Conservation (phyloP, 2,113 vertebrate species). For the Boleophthalmus pectinirostris region DNA sequence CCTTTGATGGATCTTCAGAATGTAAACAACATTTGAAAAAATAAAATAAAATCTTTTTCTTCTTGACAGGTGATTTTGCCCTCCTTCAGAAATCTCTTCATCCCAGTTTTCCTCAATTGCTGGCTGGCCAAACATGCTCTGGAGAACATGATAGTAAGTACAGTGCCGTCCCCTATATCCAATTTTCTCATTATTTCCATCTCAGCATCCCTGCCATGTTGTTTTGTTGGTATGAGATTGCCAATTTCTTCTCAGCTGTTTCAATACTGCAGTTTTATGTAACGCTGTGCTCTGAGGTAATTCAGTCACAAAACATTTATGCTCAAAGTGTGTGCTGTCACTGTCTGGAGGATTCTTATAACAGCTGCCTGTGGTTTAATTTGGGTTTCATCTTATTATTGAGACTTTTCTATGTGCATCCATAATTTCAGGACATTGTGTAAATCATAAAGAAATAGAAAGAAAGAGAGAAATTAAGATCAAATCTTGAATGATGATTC, state of each 20-base stretch:
- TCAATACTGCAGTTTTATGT: slow-evolving; percentile 33
- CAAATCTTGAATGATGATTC: not conserved
- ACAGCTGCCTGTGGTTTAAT: not conserved
- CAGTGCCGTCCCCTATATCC: slow-evolving; percentile 11
- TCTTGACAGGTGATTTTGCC: slow-evolving; percentile 78
- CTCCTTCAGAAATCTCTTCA: slow-evolving; percentile 81
- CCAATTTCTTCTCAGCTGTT: slow-evolving; percentile 18
- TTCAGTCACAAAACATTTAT: slow-evolving; percentile 20
- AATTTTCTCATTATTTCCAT: slow-evolving; percentile 20
- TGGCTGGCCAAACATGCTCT: slow-evolving; percentile 85
- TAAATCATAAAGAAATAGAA: not conserved
- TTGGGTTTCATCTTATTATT: not conserved
- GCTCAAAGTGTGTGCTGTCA: slow-evolving; percentile 2
- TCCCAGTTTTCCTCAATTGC: slow-evolving; percentile 86
- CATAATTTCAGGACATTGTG: not conserved
- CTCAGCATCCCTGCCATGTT: slow-evolving; percentile 24
- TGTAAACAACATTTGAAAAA: slow-evolving; percentile 3
- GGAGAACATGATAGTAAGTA: slow-evolving; percentile 86
- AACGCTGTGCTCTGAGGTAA: slow-evolving; percentile 19
- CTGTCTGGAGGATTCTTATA: not conserved
- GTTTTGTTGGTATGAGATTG: slow-evolving; percentile 28
- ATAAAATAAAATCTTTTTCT: slow-evolving; percentile 11
- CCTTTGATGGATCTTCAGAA: not conserved
- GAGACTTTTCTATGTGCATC: not conserved
- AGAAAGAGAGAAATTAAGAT: not conserved